Evolutionary conservation across 2,113 vertebrate species (phyloP).

Genomic region (Chrysemys picta): DNA sequence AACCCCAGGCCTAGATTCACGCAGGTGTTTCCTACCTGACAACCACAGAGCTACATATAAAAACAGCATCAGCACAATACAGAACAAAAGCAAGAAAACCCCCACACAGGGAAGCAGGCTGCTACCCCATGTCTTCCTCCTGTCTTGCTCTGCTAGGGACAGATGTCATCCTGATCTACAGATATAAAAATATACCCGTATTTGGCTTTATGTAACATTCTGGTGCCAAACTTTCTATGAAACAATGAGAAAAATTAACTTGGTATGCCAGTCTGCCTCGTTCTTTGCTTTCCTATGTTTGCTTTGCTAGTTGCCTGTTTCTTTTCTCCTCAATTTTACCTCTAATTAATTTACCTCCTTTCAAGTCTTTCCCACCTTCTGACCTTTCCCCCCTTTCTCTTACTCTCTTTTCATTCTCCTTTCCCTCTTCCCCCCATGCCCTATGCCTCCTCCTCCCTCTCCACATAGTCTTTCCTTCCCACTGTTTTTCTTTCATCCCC

Average conservation of each 20-base stretch:
- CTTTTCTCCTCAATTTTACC: neutral
- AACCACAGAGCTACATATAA: neutral
- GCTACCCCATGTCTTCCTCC: neutral
- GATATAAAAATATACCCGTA: neutral
- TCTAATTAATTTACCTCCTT: neutral
- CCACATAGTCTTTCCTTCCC: neutral
- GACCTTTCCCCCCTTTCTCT: neutral
- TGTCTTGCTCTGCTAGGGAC: neutral
- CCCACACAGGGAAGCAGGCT: neutral
- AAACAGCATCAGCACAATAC: neutral
- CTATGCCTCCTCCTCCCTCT: neutral
- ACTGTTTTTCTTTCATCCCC: neutral
- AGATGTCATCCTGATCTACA: neutral
- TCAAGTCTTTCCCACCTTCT: neutral
- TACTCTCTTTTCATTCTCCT: rapidly evolving
- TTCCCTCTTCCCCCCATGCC: neutral
- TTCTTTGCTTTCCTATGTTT: neutral
- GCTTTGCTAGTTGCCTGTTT: neutral
- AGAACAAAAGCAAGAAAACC: neutral
- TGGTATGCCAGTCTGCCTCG: rapidly evolving
- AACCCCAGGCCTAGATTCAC: neutral
- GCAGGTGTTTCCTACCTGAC: neutral
- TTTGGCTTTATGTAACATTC: neutral
- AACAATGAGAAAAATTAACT: neutral
- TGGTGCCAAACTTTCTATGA: neutral